Evolutionary conservation across 1,140 invertebrate species (phyloP).

Genomic region (Drosophila littoralis): DNA sequence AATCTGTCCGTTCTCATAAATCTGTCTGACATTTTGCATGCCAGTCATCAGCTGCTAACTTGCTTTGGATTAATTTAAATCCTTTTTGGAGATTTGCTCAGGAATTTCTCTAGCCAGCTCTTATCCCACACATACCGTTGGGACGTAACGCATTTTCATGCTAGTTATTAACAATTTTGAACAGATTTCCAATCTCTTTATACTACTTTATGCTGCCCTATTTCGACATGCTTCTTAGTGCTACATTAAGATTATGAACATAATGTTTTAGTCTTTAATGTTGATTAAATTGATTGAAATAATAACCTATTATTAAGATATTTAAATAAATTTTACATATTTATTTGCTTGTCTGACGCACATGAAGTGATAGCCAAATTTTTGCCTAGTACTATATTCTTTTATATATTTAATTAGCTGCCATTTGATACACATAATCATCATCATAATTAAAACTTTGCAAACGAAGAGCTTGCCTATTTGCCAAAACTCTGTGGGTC

Average conservation of each 20-base stretch:
- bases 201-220: background rate
- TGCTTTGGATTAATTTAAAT: constrained; percentile 73
- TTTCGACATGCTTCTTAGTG: background rate
- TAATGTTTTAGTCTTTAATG: too few species aligned
- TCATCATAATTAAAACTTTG: background rate
- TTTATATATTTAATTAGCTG: too few species aligned
- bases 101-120: constrained; percentile 26
- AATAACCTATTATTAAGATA: too few species aligned
- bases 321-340: too few species aligned
- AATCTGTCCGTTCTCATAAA: constrained; percentile 81
- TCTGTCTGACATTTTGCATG: constrained; percentile 79
- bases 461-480: background rate
- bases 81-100: constrained; percentile 39
- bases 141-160: constrained; percentile 21
- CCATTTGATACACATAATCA: too few species aligned
- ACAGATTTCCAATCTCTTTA: background rate
- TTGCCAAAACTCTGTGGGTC: constrained; percentile 4
- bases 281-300: too few species aligned
- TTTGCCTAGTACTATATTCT: too few species aligned
- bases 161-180: background rate
- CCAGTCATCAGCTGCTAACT: constrained; percentile 72
- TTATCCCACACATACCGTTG: constrained; percentile 29
- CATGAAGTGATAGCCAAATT: too few species aligned
- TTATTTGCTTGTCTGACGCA: too few species aligned
- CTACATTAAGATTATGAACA: too few species aligned